Evolutionary conservation across 2,888 invertebrate species (phyloP).

Genomic region (Coenonympha glycerion): DNA sequence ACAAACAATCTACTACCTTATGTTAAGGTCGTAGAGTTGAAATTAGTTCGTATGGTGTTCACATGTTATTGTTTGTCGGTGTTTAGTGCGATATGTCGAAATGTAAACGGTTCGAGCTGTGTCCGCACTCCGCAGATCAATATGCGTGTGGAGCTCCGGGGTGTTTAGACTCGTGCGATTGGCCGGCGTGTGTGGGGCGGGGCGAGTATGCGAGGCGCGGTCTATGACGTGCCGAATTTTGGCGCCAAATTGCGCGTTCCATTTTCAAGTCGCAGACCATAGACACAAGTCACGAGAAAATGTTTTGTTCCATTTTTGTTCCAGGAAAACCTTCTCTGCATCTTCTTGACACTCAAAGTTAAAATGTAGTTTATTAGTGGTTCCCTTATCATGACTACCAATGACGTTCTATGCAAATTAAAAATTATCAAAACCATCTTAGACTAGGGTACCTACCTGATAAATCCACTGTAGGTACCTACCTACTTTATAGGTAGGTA

Average conservation of each 20-base stretch:
- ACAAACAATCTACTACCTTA: slow-evolving; percentile 32
- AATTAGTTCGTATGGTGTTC: slow-evolving; percentile 30
- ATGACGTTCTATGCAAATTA: too few species aligned
- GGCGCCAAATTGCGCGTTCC: slow-evolving; percentile 62
- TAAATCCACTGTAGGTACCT: background rate
- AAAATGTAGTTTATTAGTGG: too few species aligned
- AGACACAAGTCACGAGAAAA: slow-evolving; percentile 6
- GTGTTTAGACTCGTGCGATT: slow-evolving; percentile 68
- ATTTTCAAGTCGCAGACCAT: slow-evolving; percentile 43
- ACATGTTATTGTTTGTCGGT: slow-evolving; percentile 72
- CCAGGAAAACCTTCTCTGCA: too few species aligned
- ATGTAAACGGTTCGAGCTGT: slow-evolving; percentile 70
- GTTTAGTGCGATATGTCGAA: slow-evolving; percentile 76
- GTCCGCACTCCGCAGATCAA: slow-evolving; percentile 76
- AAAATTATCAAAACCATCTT: too few species aligned
- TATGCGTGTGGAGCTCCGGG: slow-evolving; percentile 73
- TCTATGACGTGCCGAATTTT: slow-evolving; percentile 51
- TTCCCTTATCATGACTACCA: too few species aligned
- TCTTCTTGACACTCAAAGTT: too few species aligned
- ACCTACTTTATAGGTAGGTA: background rate
- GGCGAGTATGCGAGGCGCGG: slow-evolving; percentile 62
- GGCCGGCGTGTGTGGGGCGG: slow-evolving; percentile 68
- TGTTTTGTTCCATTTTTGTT: too few species aligned
- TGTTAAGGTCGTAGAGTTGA: slow-evolving; percentile 12
- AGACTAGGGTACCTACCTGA: too few species aligned